These are phyloP conservation scores for Cephalopachus bancanus DNA, from an alignment of 2,797 vertebrate genomes.

Conservation along the genomic window DNA sequence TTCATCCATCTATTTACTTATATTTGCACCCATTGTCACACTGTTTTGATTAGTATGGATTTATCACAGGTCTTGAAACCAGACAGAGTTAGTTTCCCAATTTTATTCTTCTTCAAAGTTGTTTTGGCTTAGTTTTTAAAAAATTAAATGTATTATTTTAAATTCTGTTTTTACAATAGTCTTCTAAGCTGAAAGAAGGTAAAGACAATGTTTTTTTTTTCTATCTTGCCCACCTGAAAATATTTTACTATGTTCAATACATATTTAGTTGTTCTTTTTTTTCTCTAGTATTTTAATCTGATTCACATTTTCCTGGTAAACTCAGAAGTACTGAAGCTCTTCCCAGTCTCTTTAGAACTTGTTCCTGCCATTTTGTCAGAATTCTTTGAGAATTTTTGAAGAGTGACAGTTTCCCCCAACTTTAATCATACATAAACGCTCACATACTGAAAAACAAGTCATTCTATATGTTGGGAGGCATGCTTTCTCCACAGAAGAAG, in stretches of 20 bases:
- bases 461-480: conserved; percentile 65
- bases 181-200: neutral
- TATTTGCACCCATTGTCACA: neutral
- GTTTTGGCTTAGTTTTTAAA: neutral
- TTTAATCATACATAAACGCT: conserved; percentile 71
- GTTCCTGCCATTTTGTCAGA: conserved; percentile 63
- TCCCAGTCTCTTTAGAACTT: conserved; percentile 51
- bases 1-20: neutral
- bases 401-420: conserved; percentile 63
- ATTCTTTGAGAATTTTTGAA: conserved; percentile 71
- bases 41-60: neutral
- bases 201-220: conserved; percentile 53
- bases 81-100: neutral
- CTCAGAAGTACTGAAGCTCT: conserved; percentile 43
- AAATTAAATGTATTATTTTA: conserved; percentile 15
- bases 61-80: neutral
- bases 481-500: conserved; percentile 65
- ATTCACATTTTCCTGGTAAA: conserved; percentile 46
- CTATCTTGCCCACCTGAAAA: neutral
- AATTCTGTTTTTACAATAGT: neutral
- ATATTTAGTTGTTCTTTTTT: neutral
- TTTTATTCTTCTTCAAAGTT: conserved; percentile 2
- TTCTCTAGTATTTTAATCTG: conserved; percentile 25
- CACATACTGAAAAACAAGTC: conserved; percentile 70
- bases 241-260: conserved; percentile 10